Evolutionary conservation across 2,888 invertebrate species (phyloP), one percentile per base, ranked within the genome.

Genomic region (Lepidocyrtinus sp.): DNA sequence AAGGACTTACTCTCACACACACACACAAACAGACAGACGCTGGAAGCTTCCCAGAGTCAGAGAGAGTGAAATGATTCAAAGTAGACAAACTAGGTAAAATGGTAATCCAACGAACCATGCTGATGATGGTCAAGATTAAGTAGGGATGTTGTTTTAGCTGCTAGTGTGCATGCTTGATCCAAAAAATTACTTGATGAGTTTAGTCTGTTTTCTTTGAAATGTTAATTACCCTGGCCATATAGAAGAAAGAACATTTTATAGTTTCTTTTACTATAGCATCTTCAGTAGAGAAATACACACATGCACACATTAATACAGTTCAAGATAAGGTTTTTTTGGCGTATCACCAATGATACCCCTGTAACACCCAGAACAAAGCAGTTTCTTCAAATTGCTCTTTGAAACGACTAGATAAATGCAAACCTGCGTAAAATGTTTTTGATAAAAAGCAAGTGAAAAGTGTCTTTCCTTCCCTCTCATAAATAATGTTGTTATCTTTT

Each of bases 141-240:
- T 7, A 55, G n/a, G 17, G 55, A 55, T 36, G 55, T 15, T 55
- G 55, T 55, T 55, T n/a, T n/a, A 55, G n/a, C 55, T 55, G 55
- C 55, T n/a, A 55, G 17, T 55, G 55, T 55, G 55, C 68, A 69
- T 25, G 68, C 5, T 9, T 55, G 55, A 55, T 55, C 55, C 55
- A 55, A 55, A 55, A 69, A 22, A 55, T 24, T 7, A 55, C 26
- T 72, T 72, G 62, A 26, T 72, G 12, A 63, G 26, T 55, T 50
- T 55, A 50, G 50, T 26, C 64, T 27, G 59, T 67, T 61, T 26
- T 65, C 12, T 24, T 55, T 55, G 55, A 55, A 59, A 74, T 67
- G 67, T 74, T 74, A 74, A 74, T 74, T 74, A 74, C 74, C 74
- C 61, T 74, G 74, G 55, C 46, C 64, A 19, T 12, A 36, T 36